phyloP scores from a whole-genome alignment of 2,797 vertebrate genomes.

The Pteropus rufus region DNA sequence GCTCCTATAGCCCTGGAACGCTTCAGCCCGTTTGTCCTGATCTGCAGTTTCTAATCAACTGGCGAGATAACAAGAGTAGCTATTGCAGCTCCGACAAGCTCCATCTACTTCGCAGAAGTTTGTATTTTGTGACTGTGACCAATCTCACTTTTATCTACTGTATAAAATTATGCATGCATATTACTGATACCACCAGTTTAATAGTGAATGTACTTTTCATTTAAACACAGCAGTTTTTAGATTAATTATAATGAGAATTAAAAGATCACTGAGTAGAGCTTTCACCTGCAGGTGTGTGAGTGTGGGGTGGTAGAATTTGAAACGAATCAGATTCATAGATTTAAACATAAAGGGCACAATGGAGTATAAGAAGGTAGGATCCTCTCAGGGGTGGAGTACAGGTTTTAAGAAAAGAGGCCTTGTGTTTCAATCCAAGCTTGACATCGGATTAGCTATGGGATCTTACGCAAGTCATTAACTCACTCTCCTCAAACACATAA shows the following conservation, averaged over 20 bases:
- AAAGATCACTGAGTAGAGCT: neutral
- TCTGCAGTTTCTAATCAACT: neutral
- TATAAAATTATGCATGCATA: neutral
- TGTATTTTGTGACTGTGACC: neutral
- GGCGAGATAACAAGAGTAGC: neutral
- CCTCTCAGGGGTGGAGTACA: neutral
- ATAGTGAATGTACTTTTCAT: neutral
- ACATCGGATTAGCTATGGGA: neutral
- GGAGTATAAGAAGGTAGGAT: neutral
- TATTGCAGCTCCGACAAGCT: neutral
- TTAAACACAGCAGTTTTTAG: neutral
- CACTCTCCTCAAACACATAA: neutral
- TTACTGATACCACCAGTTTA: neutral
- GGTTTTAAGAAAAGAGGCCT: neutral
- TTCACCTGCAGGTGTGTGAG: neutral
- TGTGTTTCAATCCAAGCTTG: neutral
- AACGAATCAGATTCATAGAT: neutral
- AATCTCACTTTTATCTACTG: neutral
- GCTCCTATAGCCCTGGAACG: neutral
- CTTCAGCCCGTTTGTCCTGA: neutral
- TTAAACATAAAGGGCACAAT: neutral
- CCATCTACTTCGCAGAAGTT: neutral
- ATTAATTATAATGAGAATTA: constrained; percentile 13
- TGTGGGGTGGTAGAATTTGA: neutral
- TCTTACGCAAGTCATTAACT: neutral